phyloP scores from a whole-genome alignment of 2,113 vertebrate species.

The Caloenas nicobarica region DNA sequence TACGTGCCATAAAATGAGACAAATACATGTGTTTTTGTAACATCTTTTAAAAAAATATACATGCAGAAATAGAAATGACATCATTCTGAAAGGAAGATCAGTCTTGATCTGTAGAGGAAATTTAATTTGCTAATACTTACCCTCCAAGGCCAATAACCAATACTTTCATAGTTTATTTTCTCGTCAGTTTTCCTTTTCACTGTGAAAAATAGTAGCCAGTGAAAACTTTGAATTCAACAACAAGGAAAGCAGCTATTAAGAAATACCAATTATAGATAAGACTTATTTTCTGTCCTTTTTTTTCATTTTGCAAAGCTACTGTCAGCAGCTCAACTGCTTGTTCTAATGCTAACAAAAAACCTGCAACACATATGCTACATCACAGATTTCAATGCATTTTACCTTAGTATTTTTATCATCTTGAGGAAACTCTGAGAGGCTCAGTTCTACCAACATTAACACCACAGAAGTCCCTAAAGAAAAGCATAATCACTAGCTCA shows the following conservation, averaged over 20 bases:
- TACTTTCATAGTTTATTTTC: constrained; percentile 78
- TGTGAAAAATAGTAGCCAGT: constrained; percentile 24
- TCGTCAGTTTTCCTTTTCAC: constrained; percentile 40
- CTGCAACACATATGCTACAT: not conserved
- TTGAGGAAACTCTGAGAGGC: not conserved
- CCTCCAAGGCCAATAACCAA: constrained; percentile 89
- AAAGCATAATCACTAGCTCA: not conserved
- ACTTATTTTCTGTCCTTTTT: not conserved
- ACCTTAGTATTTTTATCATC: not conserved
- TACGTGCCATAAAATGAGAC: not conserved
- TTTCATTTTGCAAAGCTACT: not conserved
- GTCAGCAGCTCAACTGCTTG: not conserved
- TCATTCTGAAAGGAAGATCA: not conserved
- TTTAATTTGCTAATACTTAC: constrained; percentile 75
- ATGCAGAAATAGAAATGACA: not conserved
- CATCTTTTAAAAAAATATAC: not conserved
- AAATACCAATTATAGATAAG: not conserved
- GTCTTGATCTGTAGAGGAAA: not conserved
- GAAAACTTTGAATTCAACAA: not conserved
- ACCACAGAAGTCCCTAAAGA: not conserved
- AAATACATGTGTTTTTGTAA: not conserved
- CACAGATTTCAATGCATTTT: not conserved
- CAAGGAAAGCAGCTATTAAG: not conserved
- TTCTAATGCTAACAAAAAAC: not conserved
- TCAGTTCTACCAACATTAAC: not conserved